A percentile compares a stretch with the other conserved stretches of the same genome.
Evolutionary conservation across 2,888 invertebrate species (phyloP).

Genomic region (Polydrusus pterygomalis): DNA sequence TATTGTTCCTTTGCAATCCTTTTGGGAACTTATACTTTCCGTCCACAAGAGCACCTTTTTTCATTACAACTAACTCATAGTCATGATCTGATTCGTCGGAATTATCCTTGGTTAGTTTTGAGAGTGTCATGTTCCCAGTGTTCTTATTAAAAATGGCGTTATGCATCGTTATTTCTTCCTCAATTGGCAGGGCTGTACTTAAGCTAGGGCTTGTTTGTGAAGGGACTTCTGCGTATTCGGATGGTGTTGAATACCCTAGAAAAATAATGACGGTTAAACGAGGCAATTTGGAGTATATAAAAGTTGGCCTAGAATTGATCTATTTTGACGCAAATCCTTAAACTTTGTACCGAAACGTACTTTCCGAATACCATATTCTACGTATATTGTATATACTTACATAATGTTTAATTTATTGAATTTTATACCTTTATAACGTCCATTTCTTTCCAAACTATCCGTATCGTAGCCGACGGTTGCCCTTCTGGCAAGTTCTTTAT

Average conservation of each 20-base stretch:
- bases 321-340: no score
- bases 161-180: conserved; percentile 87
- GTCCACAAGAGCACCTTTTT: conserved; percentile 60
- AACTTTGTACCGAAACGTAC: no score
- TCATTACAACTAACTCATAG: conserved; percentile 72
- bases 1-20: conserved; percentile 72
- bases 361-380: no score
- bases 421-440: conserved; percentile 66
- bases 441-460: conserved; percentile 82
- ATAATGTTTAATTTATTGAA: neutral
- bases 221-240: conserved; percentile 78
- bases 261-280: neutral
- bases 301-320: no score
- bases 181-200: conserved; percentile 83
- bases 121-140: conserved; percentile 75
- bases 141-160: conserved; percentile 82
- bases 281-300: neutral
- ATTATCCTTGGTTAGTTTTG: conserved; percentile 64
- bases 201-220: conserved; percentile 84
- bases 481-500: conserved; percentile 48
- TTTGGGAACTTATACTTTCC: conserved; percentile 73
- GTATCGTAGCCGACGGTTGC: conserved; percentile 78
- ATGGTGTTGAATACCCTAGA: conserved; percentile 75
- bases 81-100: conserved; percentile 68
- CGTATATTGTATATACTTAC: no score